Base-by-base conservation (phyloP, 2,797 vertebrate genomes). In the Periophthalmus magnuspinnatus region DNA sequence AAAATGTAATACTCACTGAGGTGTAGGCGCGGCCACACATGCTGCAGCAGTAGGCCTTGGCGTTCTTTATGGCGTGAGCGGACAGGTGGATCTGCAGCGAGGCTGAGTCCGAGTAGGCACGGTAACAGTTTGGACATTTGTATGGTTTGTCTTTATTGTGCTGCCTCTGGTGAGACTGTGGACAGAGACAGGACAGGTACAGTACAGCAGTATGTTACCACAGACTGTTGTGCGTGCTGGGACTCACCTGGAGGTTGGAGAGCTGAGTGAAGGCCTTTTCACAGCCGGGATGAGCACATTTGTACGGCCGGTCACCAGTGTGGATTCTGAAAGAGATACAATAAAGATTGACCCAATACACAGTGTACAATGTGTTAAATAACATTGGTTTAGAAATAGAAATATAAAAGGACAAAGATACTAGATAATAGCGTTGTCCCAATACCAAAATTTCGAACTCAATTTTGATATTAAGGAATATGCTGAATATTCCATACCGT, bases 101-200 rank as follows among this genome's bases (percentile, higher is more conserved):
- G 56, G 97, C 96, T 0, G 97, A 98, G 93, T 99, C 97, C 1
- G 97, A 95, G 91, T 99, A 99, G 59, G 97, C 97, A 86, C 97
- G 95, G 93, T 98, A 99, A 92, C 97, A 99, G 94, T 99, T 99
- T 22, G 97, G 97, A 95, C 97, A 99, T 92, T 99, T 99, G 89
- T 98, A 99, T 78, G 97, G 97, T 85, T 99, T 99, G 91, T 99
- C 97, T 95, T 99, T 99, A 90, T 99, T 99, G 95, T 99, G 97
- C 91, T 99, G 97, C 85, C 97, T 96, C 95, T 99, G 97, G 93
- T 99, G 97, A 89, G 97, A 99, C 97, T 98, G 91, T 5, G 0
- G 6, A 61, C 13, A 24, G 19, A 57, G 38, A 78, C 6, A 64
- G 6, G 41, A 3, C 28, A 28, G 28, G 28, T 28, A 28, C 28